A percentile compares a stretch with the other conserved stretches of the same genome.
These are phyloP conservation scores for Gasterosteus aculeatus DNA, from an alignment of 2,113 vertebrate genomes.

Conservation along the genomic window DNA sequence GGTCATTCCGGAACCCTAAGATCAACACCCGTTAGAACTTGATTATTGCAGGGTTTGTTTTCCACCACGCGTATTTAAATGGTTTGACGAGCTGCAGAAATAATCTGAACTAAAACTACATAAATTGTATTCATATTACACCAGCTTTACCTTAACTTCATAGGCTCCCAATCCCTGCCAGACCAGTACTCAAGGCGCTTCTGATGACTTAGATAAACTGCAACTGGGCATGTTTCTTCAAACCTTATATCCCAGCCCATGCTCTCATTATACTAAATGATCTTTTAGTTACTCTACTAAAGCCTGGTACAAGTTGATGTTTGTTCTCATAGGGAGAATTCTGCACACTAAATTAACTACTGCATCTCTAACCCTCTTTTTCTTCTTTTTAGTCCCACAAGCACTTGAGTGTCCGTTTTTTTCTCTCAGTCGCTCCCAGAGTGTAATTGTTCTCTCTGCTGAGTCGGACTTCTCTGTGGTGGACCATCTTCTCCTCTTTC, in stretches of 20 bases:
- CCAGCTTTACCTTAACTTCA: no score
- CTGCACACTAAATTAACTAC: not conserved
- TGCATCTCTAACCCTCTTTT: not conserved
- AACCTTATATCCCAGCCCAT: not conserved
- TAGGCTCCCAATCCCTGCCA: no score
- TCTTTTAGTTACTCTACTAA: no score
- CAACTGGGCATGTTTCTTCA: not conserved
- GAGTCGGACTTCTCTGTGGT: not conserved
- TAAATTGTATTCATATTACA: no score
- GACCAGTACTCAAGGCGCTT: no score
- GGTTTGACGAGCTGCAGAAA: no score
- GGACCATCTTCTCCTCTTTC: not conserved
- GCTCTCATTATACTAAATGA: not conserved
- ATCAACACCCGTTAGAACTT: no score
- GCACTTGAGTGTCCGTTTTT: not conserved
- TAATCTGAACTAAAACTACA: no score
- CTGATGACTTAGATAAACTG: not conserved
- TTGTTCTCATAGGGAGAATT: not conserved
- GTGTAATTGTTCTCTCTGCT: not conserved
- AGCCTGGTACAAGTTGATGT: not conserved
- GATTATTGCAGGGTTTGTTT: no score
- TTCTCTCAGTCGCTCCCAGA: not conserved
- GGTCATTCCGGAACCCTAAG: no score
- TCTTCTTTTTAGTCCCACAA: constrained; percentile 2
- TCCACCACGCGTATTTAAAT: no score